A percentile compares a stretch with the other conserved stretches of the same genome.
These are phyloP conservation scores for Drosophila setifemur DNA, from an alignment of 1,140 invertebrate genomes.

Conservation along the genomic window DNA sequence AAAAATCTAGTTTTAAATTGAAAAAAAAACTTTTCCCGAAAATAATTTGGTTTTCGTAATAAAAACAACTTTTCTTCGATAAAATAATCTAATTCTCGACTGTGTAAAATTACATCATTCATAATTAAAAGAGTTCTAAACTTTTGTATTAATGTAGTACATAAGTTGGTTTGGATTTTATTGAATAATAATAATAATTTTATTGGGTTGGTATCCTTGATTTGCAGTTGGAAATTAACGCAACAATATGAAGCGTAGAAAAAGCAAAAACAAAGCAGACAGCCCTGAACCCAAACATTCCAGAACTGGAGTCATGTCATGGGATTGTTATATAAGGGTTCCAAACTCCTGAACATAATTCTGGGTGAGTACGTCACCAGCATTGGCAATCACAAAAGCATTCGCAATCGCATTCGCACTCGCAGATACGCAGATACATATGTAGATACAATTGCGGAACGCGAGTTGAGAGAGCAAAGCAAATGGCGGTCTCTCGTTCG, in stretches of 20 bases:
- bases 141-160: too few species aligned
- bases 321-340: constrained; percentile 82
- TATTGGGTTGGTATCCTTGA: neutral
- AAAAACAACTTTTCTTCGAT: too few species aligned
- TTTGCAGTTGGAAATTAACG: constrained; percentile 59
- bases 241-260: constrained; percentile 81
- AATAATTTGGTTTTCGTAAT: too few species aligned
- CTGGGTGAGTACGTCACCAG: constrained; percentile 74
- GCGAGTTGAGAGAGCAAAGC: constrained; percentile 41
- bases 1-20: too few species aligned
- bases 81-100: too few species aligned
- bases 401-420: neutral
- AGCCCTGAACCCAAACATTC: constrained; percentile 47
- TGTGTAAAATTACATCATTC: too few species aligned
- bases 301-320: constrained; percentile 81
- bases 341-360: constrained; percentile 82
- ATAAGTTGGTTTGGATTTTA: too few species aligned
- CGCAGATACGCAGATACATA: constrained; percentile 6
- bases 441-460: constrained; percentile 15
- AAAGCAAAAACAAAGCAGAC: constrained; percentile 66
- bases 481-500: constrained; percentile 55
- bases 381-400: neutral
- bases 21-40: too few species aligned
- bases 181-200: too few species aligned
- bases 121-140: too few species aligned